Evolutionary conservation across 2,888 invertebrate species (phyloP), one percentile per base, ranked within the genome.

Genomic region (Euproctis similis): DNA sequence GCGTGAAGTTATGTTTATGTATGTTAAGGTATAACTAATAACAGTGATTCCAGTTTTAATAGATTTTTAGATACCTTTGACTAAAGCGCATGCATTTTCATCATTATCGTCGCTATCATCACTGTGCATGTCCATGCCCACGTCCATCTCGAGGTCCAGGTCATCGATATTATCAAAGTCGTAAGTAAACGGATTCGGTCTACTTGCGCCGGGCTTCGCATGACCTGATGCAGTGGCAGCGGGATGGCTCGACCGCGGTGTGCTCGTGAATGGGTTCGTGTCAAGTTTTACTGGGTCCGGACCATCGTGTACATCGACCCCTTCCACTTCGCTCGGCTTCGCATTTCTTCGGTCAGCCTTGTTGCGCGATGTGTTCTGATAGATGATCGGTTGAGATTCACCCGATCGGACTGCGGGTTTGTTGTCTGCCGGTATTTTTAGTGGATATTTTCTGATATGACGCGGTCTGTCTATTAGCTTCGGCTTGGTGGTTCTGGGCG

Each of bases 401-500:
- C 27, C 10, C 1, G 25, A 29, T 1, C 8, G 2, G 7, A 36
- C 24, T 6, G 6, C 4, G 1, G 38, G 33, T 19, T 29, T 42
- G 0, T 26, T 13, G 2, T 32, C 33, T 4, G 38, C 32, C 0
- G 66, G 62, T 10, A 78, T 17, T 26, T 56, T 63, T 0, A 82
- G 47, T 0, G 82, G 82, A 32, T 81, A 61, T 32, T 72, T 76
- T 4, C 82, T 53, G 1, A 76, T 47, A 40, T 84, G 82, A 0
- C 82, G 58, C 0, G 75, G 75, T 27, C 71, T 76, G 43, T 82
- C 76, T 1, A 81, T 53, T 1, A 81, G 45, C 31, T 65, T 71
- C 0, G 75, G 70, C 26, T 81, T 80, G 1, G 51, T 63, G 0
- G 60, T 54, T 1, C 76, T 54, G 0, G 82, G 80, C 1, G 81